Evolutionary conservation across 2,113 vertebrate species (phyloP).

Genomic region (Lamprologus ornatipinnis): DNA sequence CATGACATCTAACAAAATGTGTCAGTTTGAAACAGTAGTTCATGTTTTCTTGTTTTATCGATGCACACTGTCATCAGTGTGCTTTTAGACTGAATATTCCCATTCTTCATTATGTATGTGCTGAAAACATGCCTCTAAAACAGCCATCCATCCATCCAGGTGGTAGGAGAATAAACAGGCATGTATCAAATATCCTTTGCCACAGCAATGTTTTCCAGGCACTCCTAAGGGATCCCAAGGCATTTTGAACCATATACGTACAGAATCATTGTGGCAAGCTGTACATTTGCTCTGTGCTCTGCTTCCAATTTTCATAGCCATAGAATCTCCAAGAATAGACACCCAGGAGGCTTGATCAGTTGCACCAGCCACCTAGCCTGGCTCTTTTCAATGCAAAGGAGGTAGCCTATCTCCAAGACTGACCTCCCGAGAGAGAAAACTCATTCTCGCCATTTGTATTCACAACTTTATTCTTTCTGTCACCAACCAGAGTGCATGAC

Average conservation of each 20-base stretch:
- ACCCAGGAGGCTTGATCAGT: not conserved
- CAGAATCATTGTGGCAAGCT: not conserved
- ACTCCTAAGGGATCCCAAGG: not conserved
- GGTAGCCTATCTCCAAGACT: not conserved
- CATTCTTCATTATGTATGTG: not conserved
- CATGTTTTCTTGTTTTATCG: not conserved
- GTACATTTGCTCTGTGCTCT: not conserved
- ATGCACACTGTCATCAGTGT: not conserved
- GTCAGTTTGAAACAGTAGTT: not conserved
- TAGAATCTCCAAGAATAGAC: not conserved
- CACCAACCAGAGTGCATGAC: not conserved
- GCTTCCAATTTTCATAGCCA: not conserved
- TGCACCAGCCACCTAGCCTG: not conserved
- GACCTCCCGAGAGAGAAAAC: not conserved
- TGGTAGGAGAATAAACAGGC: not conserved
- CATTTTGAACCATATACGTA: not conserved
- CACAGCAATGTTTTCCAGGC: not conserved
- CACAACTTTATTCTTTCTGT: not conserved
- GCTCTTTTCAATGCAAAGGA: not conserved
- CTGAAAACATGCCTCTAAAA: not conserved
- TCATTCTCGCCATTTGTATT: not conserved
- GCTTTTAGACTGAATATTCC: not conserved
- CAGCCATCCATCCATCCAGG: not conserved
- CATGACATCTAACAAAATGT: not conserved
- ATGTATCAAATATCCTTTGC: not conserved